Percentiles rank a stretch among this genome's conserved stretches.
Conservation (phyloP, 2,113 vertebrate genomes). For the Turdus rufiventris region DNA sequence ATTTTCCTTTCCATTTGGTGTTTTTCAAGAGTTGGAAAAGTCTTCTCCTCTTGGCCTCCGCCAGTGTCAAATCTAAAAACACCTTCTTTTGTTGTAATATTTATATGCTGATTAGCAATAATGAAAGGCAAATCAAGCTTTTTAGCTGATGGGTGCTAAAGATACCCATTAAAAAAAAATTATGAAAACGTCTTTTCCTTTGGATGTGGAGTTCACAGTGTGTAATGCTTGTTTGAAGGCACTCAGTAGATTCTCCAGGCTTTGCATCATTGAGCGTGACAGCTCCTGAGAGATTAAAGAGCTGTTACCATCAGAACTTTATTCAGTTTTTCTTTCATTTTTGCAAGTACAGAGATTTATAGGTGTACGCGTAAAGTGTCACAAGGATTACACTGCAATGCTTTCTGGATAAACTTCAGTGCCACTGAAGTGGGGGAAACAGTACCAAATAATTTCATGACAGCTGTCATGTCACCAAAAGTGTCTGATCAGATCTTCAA, state of each 20-base stretch:
- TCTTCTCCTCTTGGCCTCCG: not conserved
- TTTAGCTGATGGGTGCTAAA: not conserved
- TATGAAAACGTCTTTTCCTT: not conserved
- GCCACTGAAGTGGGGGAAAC: not conserved
- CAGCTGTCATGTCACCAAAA: not conserved
- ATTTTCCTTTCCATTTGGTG: not conserved
- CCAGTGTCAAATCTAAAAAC: not conserved
- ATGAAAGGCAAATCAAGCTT: not conserved
- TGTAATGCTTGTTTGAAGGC: not conserved
- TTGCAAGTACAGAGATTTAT: not conserved
- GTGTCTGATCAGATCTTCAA: not conserved
- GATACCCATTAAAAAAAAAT: not conserved
- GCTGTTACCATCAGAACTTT: constrained; percentile 3
- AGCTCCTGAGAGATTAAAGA: constrained; percentile 4
- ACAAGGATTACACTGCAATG: not conserved
- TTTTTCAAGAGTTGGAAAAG: not conserved
- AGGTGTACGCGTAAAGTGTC: not conserved
- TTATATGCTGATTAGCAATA: not conserved
- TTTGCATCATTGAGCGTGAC: not conserved
- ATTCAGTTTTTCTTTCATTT: constrained; percentile 31
- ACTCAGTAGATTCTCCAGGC: not conserved
- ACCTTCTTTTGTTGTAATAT: not conserved
- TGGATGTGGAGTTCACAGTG: not conserved
- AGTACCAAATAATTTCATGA: not conserved
- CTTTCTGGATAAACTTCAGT: not conserved